Percentiles rank a stretch among this genome's conserved stretches.
Conservation (phyloP, 2,113 vertebrate species). For the Apodemus sylvaticus region DNA sequence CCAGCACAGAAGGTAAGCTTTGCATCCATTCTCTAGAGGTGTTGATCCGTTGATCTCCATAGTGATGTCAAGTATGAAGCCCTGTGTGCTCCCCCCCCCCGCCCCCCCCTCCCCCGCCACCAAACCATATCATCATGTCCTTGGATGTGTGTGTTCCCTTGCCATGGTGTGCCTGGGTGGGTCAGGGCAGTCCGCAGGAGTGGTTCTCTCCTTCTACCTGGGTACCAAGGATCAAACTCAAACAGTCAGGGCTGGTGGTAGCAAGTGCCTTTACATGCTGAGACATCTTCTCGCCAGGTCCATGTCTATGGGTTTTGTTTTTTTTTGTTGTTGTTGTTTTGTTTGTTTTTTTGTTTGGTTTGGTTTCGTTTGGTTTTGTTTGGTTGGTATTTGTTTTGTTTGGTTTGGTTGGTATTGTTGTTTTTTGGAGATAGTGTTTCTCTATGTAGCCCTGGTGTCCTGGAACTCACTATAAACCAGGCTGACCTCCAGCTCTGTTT, state of each 20-base stretch:
- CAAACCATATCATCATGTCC: background rate
- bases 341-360: background rate
- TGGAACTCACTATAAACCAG: background rate
- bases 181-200: background rate
- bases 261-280: background rate
- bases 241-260: background rate
- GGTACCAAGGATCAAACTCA: background rate
- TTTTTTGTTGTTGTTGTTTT: background rate
- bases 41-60: background rate
- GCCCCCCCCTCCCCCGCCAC: too few species aligned
- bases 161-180: background rate
- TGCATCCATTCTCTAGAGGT: background rate
- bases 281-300: too few species aligned
- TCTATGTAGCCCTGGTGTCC: background rate
- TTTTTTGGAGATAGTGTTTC: background rate
- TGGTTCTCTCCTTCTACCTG: background rate
- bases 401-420: background rate
- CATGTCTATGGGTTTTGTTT: background rate
- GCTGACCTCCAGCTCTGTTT: background rate
- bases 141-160: background rate
- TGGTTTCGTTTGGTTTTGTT: background rate
- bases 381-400: too few species aligned
- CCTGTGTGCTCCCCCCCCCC: too few species aligned
- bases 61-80: background rate
- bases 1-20: background rate